These are phyloP conservation scores for Stictocephala bisonia DNA, from an alignment of 2,888 invertebrate genomes.

Conservation along the genomic window DNA sequence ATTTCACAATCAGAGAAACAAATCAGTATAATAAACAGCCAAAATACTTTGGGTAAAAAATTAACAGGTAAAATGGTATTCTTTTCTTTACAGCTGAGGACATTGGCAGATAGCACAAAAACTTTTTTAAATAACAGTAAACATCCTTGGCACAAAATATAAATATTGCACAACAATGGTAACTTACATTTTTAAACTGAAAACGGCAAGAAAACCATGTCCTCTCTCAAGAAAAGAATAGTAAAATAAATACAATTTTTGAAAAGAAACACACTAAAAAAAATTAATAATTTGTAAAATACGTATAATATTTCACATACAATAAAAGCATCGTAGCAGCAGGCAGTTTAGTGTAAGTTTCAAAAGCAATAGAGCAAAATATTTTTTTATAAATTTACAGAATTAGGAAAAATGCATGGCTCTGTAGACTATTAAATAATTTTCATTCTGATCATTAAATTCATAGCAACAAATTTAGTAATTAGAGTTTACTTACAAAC, in stretches of 20 bases:
- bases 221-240: constrained; percentile 13
- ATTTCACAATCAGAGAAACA: constrained; percentile 51
- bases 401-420: too few relatives aligned
- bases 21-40: constrained; percentile 46
- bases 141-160: constrained; percentile 43
- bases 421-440: too few relatives aligned
- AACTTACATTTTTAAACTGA: constrained; percentile 33
- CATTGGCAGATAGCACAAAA: constrained; percentile 11
- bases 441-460: too few relatives aligned
- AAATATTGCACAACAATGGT: constrained; percentile 39
- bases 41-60: constrained; percentile 40
- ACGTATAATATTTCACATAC: constrained; percentile 41
- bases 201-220: constrained; percentile 26
- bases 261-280: constrained; percentile 20
- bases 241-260: background rate
- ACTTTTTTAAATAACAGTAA: constrained; percentile 1
- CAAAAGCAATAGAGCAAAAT: background rate
- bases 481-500: too few relatives aligned
- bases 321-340: constrained; percentile 44
- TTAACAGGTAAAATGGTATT: constrained; percentile 13
- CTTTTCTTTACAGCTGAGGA: constrained; percentile 37
- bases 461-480: too few relatives aligned
- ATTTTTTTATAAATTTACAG: too few relatives aligned
- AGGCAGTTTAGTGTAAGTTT: constrained; percentile 27
- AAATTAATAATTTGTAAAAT: constrained; percentile 25